Percentiles rank a stretch among this genome's conserved stretches.
These are phyloP conservation scores for Neogobius melanostomus DNA, from an alignment of 2,113 vertebrate genomes.

Conservation along the genomic window DNA sequence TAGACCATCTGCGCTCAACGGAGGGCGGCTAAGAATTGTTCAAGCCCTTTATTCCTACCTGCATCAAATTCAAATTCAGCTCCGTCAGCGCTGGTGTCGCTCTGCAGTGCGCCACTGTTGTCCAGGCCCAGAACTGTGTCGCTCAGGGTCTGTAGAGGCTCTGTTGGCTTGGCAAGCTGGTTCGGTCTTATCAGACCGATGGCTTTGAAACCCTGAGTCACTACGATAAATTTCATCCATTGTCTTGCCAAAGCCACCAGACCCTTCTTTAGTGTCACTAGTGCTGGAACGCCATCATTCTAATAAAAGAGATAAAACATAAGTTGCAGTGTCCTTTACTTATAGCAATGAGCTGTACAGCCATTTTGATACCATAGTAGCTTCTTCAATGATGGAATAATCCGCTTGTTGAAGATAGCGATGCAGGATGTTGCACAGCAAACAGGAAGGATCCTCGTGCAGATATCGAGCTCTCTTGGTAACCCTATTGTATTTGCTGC, in stretches of 20 bases:
- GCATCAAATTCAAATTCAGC: slow-evolving; percentile 98
- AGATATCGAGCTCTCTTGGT: slow-evolving; percentile 93
- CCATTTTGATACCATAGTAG: slow-evolving; percentile 85
- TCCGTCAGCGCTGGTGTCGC: slow-evolving; percentile 95
- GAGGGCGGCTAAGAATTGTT: not conserved
- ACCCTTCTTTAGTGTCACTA: slow-evolving; percentile 97
- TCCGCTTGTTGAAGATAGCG: slow-evolving; percentile 96
- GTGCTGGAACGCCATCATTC: slow-evolving; percentile 94
- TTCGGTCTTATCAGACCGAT: slow-evolving; percentile 88
- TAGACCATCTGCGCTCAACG: not conserved
- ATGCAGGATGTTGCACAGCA: slow-evolving; percentile 95
- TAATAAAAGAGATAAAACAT: slow-evolving; percentile 51
- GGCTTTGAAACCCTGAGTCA: slow-evolving; percentile 95
- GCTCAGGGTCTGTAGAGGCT: slow-evolving; percentile 59
- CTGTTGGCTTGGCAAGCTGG: slow-evolving; percentile 82
- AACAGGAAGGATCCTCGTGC: slow-evolving; percentile 96
- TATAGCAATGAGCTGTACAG: not conserved
- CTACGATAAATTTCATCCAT: slow-evolving; percentile 99
- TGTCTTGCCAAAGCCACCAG: slow-evolving; percentile 94
- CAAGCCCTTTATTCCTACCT: slow-evolving; percentile 75
- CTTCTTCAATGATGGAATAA: slow-evolving; percentile 93
- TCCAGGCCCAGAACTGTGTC: slow-evolving; percentile 83
- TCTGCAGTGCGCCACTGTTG: slow-evolving; percentile 88
- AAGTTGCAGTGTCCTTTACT: not conserved
- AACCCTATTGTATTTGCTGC: slow-evolving; percentile 96